These are phyloP conservation scores for Rynchops niger DNA, from an alignment of 2,113 vertebrate species.

Conservation along the genomic window DNA sequence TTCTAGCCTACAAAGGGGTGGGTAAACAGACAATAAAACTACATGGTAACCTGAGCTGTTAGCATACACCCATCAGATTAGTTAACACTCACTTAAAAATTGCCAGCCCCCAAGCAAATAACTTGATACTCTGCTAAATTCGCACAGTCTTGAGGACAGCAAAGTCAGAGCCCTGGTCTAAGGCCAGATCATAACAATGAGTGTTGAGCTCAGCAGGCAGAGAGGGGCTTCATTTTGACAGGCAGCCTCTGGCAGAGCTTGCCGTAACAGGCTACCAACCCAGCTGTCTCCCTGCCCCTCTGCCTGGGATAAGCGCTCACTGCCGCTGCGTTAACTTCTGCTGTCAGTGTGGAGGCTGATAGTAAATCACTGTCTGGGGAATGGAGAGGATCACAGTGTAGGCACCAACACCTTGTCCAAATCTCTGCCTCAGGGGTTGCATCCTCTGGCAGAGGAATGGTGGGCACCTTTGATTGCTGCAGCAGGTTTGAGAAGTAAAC, in stretches of 20 bases:
- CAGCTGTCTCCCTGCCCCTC: conserved; percentile 36
- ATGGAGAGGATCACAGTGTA: neutral
- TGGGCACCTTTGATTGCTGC: neutral
- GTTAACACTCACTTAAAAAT: conserved; percentile 7
- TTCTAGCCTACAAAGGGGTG: neutral
- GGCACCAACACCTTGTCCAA: neutral
- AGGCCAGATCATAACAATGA: neutral
- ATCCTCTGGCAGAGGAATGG: neutral
- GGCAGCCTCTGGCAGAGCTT: conserved; percentile 20
- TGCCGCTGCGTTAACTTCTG: neutral
- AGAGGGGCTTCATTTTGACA: conserved; percentile 17
- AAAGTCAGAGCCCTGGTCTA: conserved; percentile 15
- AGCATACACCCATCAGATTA: neutral
- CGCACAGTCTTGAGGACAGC: neutral
- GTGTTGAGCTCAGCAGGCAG: neutral
- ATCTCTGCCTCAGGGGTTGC: neutral
- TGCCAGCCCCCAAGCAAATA: neutral
- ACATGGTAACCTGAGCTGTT: neutral
- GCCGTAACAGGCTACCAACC: neutral
- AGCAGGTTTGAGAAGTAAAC: neutral
- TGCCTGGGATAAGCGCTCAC: neutral
- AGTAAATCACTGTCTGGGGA: conserved; percentile 12
- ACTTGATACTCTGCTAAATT: neutral
- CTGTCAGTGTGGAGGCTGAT: neutral
- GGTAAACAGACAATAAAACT: neutral